Base-by-base conservation (phyloP, 2,113 vertebrate species). In the Nothocercus julius region DNA sequence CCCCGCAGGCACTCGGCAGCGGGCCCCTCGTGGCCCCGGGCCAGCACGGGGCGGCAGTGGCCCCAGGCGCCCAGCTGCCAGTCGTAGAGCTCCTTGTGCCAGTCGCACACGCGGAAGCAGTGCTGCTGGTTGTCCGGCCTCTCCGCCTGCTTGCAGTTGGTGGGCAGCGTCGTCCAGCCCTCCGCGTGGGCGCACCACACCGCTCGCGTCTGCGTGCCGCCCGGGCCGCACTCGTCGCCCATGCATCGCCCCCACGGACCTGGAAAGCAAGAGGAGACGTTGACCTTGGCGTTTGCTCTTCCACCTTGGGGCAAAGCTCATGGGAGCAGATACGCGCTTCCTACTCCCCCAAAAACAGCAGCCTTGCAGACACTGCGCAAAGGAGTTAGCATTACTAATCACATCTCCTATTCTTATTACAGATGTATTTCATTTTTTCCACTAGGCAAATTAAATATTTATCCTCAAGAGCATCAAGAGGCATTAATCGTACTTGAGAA, bases 201-300 rank as follows among this genome's bases (percentile, higher is more conserved):
- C 0, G 99, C 98, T 53, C 99, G 98, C 7, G 98, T 99, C 87
- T 99, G 99, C 96, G 98, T 98, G 69, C 99, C 99, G 9, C 99
- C 99, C 0, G 98, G 99, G 5, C 99, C 99, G 1, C 99, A 99
- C 20, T 99, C 99, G 11, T 99, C 99, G 90, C 99, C 99, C 99
- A 99, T 99, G 95, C 99, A 99, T 61, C 99, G 97, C 27, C 99
- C 99, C 99, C 99, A 99, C 0, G 99, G 98, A 97, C 99, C 99
- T 99, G 96, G 34, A 88, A 96, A 96, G 97, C 17, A 85, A 94
- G 17, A 90, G 40, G 28, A 95, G 42, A 88, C 63, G 86, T 30
- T 85, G 27, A 81, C 16, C 4, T 56, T 22, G 69, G 62, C 42
- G 63, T 22, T 25, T 28, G 10, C 6, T 82, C 34, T 70, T 70